These are phyloP conservation scores for Trichacis sp. DNA, from an alignment of 2,888 invertebrate species.

Conservation along the genomic window DNA sequence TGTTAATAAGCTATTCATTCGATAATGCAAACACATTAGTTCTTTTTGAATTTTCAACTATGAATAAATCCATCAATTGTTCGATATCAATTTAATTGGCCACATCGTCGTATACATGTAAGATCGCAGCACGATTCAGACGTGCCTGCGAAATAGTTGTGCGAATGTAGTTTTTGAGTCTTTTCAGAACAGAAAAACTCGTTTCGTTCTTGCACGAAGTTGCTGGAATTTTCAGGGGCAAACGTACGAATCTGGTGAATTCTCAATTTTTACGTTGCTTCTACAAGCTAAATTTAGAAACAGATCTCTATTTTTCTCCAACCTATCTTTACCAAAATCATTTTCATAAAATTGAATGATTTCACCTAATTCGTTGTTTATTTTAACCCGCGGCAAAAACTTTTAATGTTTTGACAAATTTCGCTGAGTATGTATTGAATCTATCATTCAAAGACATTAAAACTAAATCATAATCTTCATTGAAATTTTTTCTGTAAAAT, in stretches of 20 bases:
- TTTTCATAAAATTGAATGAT: too few relatives aligned
- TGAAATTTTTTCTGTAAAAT: too few relatives aligned
- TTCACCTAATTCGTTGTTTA: too few relatives aligned
- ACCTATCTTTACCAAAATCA: conserved; percentile 1
- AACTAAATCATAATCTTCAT: too few relatives aligned
- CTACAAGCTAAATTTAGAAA: neutral
- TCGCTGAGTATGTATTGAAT: too few relatives aligned
- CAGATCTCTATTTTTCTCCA: neutral
- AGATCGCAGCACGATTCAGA: neutral
- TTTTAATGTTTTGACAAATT: too few relatives aligned
- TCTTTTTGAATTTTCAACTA: neutral
- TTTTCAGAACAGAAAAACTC: neutral
- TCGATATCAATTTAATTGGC: neutral
- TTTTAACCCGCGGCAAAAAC: too few relatives aligned
- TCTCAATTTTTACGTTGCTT: neutral
- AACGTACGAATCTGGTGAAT: too few relatives aligned
- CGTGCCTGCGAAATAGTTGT: neutral
- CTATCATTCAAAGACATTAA: too few relatives aligned
- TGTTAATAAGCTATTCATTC: too few relatives aligned
- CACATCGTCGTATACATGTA: neutral
- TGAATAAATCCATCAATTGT: conserved; percentile 12
- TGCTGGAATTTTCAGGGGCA: neutral
- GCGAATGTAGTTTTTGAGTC: neutral
- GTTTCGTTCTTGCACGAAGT: neutral
- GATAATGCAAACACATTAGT: neutral